Conservation (phyloP, 2,113 vertebrate genomes). For the Hypanus sabinus region DNA sequence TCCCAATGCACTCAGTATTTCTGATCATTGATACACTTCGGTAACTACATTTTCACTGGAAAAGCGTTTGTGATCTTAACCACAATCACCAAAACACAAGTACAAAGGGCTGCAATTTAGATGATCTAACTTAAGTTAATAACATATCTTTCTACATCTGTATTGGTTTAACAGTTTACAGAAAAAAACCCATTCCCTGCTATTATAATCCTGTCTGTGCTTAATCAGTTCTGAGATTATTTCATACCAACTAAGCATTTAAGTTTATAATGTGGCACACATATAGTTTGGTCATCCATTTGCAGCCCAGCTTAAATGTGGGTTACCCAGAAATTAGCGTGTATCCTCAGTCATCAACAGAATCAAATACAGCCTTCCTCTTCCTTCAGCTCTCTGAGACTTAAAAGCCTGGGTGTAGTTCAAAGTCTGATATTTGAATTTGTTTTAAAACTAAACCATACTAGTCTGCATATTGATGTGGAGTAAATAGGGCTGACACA, state of each 20-base stretch:
- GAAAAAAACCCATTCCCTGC: neutral
- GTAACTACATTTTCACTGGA: neutral
- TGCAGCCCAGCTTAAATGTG: neutral
- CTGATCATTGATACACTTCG: neutral
- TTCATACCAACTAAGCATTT: neutral
- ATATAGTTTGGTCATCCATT: slow-evolving; percentile 19
- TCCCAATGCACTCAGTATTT: neutral
- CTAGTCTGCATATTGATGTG: slow-evolving; percentile 70
- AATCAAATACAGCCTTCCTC: neutral
- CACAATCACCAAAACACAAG: neutral
- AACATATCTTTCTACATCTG: neutral
- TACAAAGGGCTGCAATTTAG: too few relatives aligned
- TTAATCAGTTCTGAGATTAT: neutral
- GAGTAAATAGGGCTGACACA: slow-evolving; percentile 72
- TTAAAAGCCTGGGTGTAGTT: slow-evolving; percentile 1
- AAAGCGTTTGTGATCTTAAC: neutral
- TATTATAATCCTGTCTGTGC: neutral
- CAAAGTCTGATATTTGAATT: slow-evolving; percentile 17
- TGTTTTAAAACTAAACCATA: slow-evolving; percentile 57
- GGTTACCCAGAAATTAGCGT: neutral
- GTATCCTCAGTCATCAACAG: neutral
- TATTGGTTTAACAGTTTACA: neutral
- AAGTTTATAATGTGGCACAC: neutral
- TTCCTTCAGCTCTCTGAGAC: neutral
- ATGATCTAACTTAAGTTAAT: neutral